A percentile compares a stretch with the other conserved stretches of the same genome.
These are phyloP conservation scores for Mesorhabditis spiculigera DNA, from an alignment of 2,888 invertebrate genomes.

Conservation along the genomic window DNA sequence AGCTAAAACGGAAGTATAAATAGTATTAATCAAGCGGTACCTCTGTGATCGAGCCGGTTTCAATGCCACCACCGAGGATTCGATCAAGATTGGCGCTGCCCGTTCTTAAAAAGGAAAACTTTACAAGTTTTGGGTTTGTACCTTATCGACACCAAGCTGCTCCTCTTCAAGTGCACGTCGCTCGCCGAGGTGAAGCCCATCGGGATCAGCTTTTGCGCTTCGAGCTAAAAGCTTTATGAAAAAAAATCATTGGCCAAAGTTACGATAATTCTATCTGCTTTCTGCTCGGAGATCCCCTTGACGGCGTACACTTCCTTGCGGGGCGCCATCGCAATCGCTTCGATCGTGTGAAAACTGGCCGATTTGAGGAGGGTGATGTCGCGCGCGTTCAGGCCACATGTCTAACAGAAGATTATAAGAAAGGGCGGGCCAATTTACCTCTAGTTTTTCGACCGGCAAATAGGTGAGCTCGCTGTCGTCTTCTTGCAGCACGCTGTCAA, in stretches of 20 bases:
- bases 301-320: slow-evolving; percentile 78
- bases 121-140: slow-evolving; percentile 55
- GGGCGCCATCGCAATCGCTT: slow-evolving; percentile 86
- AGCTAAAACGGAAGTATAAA: slow-evolving; percentile 62
- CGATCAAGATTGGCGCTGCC: slow-evolving; percentile 50
- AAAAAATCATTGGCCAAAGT: slow-evolving; percentile 14
- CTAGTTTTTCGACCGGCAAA: slow-evolving; percentile 5
- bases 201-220: slow-evolving; percentile 86
- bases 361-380: slow-evolving; percentile 91
- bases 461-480: slow-evolving; percentile 8
- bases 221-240: slow-evolving; percentile 63
- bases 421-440: too few relatives aligned
- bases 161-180: slow-evolving; percentile 87
- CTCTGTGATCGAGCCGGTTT: slow-evolving; percentile 96
- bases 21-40: slow-evolving; percentile 17
- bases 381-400: slow-evolving; percentile 41
- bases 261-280: slow-evolving; percentile 72
- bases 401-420: slow-evolving; percentile 22
- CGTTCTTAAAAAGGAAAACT: slow-evolving; percentile 15
- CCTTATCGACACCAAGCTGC: slow-evolving; percentile 82
- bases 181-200: slow-evolving; percentile 98
- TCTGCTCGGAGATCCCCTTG: slow-evolving; percentile 87
- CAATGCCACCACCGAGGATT: slow-evolving; percentile 74
- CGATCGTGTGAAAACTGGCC: slow-evolving; percentile 89
- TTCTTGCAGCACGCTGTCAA: slow-evolving; percentile 7